Conservation (phyloP, 1,140 invertebrate species). For the Tribolium madens region DNA sequence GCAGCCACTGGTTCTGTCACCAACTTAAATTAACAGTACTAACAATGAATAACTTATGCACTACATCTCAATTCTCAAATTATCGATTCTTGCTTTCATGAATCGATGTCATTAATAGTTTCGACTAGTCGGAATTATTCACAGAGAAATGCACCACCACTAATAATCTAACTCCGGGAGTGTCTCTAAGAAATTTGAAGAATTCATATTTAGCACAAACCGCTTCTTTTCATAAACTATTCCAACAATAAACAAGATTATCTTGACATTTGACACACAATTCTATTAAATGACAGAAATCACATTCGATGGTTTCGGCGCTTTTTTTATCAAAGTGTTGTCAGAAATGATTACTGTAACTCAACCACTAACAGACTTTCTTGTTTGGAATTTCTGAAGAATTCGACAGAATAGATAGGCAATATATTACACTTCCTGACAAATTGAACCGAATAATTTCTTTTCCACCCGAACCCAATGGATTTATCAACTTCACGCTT, state of each 20-base stretch:
- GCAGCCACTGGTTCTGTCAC: slow-evolving; percentile 1
- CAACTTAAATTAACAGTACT: slow-evolving; percentile 26
- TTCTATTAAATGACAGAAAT: background rate
- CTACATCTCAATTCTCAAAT: slow-evolving; percentile 4
- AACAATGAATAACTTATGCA: background rate
- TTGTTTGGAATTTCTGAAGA: slow-evolving; percentile 14
- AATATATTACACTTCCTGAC: background rate
- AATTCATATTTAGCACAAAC: slow-evolving; percentile 7
- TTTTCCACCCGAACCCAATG: background rate
- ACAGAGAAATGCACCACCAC: background rate
- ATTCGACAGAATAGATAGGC: slow-evolving; percentile 15
- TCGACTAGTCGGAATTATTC: background rate
- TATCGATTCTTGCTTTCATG: slow-evolving; percentile 13
- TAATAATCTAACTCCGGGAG: slow-evolving; percentile 1
- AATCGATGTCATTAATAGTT: slow-evolving; percentile 28
- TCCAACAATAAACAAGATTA: background rate
- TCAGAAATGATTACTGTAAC: background rate
- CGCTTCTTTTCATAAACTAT: slow-evolving; percentile 1
- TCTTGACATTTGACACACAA: too few species aligned
- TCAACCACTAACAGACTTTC: background rate
- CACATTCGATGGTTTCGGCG: background rate
- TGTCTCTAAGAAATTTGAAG: background rate
- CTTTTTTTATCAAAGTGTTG: background rate
- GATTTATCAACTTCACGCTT: slow-evolving; percentile 1
- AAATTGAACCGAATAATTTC: slow-evolving; percentile 32